Percentiles rank a stretch among this genome's conserved stretches.
Conservation (phyloP, 2,888 invertebrate genomes). For the Xestia sexstrigata region DNA sequence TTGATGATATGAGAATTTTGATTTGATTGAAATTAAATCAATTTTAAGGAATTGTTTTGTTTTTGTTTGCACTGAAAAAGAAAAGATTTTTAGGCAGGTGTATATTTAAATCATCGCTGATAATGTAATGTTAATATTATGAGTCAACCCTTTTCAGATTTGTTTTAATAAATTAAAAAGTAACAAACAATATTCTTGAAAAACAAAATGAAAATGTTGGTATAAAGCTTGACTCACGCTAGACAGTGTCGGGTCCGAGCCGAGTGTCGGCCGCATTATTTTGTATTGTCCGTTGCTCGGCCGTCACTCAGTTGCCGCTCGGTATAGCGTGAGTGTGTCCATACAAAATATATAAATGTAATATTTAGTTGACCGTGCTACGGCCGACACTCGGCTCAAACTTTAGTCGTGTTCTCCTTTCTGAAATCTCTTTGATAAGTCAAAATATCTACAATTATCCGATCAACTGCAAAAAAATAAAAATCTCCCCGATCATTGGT, state of each 20-base stretch:
- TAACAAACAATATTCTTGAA: not conserved
- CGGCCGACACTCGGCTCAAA: too few relatives aligned
- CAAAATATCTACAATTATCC: not conserved
- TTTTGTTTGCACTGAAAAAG: not conserved
- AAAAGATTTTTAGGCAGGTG: not conserved
- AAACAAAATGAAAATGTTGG: not conserved
- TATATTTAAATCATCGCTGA: not conserved
- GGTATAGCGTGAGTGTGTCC: too few relatives aligned
- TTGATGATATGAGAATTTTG: constrained; percentile 44
- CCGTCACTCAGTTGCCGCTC: too few relatives aligned
- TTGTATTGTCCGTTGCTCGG: too few relatives aligned
- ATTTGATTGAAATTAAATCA: constrained; percentile 45
- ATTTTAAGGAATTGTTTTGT: not conserved
- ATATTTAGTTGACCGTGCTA: too few relatives aligned
- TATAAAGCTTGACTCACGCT: too few relatives aligned
- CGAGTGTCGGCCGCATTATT: too few relatives aligned
- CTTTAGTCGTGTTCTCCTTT: not conserved
- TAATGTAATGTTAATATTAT: not conserved
- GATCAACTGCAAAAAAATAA: not conserved
- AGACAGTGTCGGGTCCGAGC: too few relatives aligned
- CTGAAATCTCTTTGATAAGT: not conserved
- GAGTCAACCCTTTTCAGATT: not conserved
- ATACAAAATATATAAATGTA: too few relatives aligned
- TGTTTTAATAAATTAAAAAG: not conserved
- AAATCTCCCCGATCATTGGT: not conserved